Conservation (phyloP, 2,113 vertebrate genomes). For the Martes martes region DNA sequence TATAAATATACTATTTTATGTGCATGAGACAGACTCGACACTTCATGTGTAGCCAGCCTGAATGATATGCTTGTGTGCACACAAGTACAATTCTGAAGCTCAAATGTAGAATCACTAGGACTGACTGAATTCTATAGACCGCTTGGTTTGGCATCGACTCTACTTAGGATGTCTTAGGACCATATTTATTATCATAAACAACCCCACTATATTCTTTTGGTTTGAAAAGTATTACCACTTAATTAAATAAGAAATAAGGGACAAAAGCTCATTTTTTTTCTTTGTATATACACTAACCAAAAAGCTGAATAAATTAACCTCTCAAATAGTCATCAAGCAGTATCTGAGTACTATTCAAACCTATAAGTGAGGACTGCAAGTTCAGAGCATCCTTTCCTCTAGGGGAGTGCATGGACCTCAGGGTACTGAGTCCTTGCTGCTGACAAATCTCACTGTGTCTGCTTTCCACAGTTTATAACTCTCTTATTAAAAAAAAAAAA, state of each 20-base stretch:
- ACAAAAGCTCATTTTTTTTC: background rate
- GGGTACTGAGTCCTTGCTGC: background rate
- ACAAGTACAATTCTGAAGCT: background rate
- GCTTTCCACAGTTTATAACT: background rate
- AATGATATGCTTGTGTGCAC: background rate
- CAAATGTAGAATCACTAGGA: background rate
- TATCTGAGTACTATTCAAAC: background rate
- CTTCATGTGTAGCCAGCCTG: background rate
- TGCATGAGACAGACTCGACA: background rate
- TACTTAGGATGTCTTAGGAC: background rate
- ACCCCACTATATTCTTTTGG: background rate
- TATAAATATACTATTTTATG: background rate
- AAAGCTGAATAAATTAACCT: background rate
- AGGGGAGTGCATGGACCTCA: background rate
- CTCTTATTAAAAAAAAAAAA: background rate
- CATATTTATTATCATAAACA: background rate
- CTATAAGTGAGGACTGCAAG: fast-evolving
- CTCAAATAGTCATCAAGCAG: background rate
- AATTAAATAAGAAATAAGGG: background rate
- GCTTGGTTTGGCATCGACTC: background rate
- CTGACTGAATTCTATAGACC: background rate
- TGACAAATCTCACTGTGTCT: background rate
- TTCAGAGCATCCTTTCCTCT: background rate
- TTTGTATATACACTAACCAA: background rate
- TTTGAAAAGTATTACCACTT: background rate